Conservation (phyloP, 2,113 vertebrate species). For the Mirza zaza region DNA sequence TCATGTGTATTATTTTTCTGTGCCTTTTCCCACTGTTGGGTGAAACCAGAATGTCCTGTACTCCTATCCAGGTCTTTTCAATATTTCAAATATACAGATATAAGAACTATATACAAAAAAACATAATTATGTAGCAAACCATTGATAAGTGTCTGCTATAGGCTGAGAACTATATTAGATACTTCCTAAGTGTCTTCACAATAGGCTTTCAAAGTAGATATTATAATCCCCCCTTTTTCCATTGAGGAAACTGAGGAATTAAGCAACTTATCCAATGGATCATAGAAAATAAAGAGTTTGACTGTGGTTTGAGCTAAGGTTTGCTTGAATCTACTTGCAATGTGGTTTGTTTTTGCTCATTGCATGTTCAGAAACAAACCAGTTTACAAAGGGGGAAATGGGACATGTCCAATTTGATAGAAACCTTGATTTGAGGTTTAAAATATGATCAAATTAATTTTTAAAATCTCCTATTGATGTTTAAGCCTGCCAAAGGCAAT, state of each 20-base stretch:
- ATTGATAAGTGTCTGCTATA: background rate
- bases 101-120: background rate
- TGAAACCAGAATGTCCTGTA: background rate
- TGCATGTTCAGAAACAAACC: background rate
- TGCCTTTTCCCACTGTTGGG: background rate
- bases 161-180: background rate
- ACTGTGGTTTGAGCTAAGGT: background rate
- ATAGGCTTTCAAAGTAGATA: background rate
- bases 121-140: background rate
- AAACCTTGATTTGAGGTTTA: constrained; percentile 48
- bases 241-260: background rate
- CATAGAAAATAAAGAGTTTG: background rate
- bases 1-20: background rate
- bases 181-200: background rate
- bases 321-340: background rate
- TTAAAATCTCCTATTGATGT: constrained; percentile 53
- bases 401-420: constrained; percentile 1
- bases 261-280: background rate
- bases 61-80: background rate
- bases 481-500: constrained; percentile 51
- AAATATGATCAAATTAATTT: constrained; percentile 62
- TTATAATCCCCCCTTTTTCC: background rate
- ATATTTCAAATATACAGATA: background rate
- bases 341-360: constrained; percentile 20
- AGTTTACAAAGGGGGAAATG: constrained; percentile 5